A percentile compares a stretch with the other conserved stretches of the same genome.
Conservation (phyloP, 2,888 invertebrate genomes). For the Eustalomyia histrio region DNA sequence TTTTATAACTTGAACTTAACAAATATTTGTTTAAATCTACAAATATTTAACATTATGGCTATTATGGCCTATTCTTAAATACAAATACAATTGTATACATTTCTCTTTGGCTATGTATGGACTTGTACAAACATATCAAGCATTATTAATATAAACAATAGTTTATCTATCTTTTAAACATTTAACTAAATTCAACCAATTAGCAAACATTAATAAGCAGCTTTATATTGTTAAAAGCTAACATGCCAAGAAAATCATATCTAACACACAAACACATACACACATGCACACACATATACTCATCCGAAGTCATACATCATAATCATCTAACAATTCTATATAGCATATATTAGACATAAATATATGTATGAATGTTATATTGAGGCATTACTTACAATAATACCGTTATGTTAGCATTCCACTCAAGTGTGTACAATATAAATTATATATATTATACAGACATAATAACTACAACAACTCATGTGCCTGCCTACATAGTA, state of each 20-base stretch:
- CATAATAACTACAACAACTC: not conserved
- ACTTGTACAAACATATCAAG: not conserved
- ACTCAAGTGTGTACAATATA: not conserved
- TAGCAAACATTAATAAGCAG: constrained; percentile 60
- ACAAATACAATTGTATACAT: too few relatives aligned
- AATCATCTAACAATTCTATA: not conserved
- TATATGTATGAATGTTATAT: not conserved
- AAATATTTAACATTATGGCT: too few relatives aligned
- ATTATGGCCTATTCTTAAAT: too few relatives aligned
- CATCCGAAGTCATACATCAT: not conserved
- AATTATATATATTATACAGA: not conserved
- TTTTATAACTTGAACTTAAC: too few relatives aligned
- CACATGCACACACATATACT: not conserved
- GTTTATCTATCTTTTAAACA: constrained; percentile 49
- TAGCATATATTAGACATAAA: constrained; percentile 1
- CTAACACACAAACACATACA: constrained; percentile 19
- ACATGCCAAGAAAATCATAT: not conserved
- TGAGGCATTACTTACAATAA: not conserved
- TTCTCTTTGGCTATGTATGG: too few relatives aligned
- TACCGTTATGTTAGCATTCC: not conserved
- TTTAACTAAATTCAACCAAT: constrained; percentile 49
- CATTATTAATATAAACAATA: constrained; percentile 41
- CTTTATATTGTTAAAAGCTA: constrained; percentile 33
- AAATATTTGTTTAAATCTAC: too few relatives aligned
- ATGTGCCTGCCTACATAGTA: too few relatives aligned